Conservation (phyloP, 2,797 vertebrate species). For the Pelodytes ibericus region DNA sequence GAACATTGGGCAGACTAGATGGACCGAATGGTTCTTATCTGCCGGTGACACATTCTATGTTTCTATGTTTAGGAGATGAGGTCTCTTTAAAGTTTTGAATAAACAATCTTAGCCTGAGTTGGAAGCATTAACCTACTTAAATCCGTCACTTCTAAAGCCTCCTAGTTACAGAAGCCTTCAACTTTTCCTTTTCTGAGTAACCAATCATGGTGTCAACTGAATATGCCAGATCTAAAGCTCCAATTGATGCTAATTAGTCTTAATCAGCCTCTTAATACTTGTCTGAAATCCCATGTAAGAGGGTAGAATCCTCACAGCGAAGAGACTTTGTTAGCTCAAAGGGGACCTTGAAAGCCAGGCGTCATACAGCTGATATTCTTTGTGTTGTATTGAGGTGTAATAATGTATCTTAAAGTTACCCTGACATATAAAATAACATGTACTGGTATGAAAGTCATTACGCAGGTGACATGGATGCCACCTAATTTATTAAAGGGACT, state of each 20-base stretch:
- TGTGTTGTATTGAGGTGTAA: background rate
- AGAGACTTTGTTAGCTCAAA: conserved; percentile 49
- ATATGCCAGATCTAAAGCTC: conserved; percentile 57
- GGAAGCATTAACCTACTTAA: conserved; percentile 45
- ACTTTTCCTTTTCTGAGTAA: conserved; percentile 28
- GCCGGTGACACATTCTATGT: too few relatives aligned
- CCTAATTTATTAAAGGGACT: too few relatives aligned
- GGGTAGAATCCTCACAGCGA: conserved; percentile 53
- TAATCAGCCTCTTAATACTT: conserved; percentile 66
- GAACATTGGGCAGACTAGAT: too few relatives aligned
- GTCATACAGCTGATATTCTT: background rate
- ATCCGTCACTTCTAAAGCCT: conserved; percentile 32
- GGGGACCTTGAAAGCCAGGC: conserved; percentile 9
- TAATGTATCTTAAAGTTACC: too few relatives aligned
- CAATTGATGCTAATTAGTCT: conserved; percentile 63
- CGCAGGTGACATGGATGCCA: too few relatives aligned
- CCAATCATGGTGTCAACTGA: conserved; percentile 51
- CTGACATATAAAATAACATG: too few relatives aligned
- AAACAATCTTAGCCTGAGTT: too few relatives aligned
- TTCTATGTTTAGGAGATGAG: too few relatives aligned
- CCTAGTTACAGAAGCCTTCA: conserved; percentile 45
- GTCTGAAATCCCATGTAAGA: conserved; percentile 65
- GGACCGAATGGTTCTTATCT: too few relatives aligned
- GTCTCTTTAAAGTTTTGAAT: too few relatives aligned
- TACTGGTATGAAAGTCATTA: too few relatives aligned